Conservation (phyloP, 2,797 vertebrate species). For the Oreonectes daqikongensis region DNA sequence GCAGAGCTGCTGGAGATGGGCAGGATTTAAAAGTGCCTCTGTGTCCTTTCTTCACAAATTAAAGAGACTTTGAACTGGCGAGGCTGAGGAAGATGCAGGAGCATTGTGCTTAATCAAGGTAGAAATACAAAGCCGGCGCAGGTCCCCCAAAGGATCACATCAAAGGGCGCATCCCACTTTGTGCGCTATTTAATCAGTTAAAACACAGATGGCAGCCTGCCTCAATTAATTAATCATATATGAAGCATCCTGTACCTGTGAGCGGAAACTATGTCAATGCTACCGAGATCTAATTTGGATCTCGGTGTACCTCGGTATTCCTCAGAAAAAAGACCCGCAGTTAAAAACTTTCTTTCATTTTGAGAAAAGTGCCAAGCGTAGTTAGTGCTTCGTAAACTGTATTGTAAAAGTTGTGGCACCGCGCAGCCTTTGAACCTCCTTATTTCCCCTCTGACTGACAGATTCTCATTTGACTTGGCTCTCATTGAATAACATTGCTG, state of each 20-base stretch:
- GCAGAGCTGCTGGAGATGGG: slow-evolving; percentile 70
- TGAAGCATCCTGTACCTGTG: slow-evolving; percentile 78
- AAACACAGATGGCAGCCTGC: slow-evolving; percentile 85
- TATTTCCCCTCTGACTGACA: slow-evolving; percentile 52
- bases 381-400: slow-evolving; percentile 46
- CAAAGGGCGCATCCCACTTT: slow-evolving; percentile 82
- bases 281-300: slow-evolving; percentile 79
- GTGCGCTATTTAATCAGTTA: slow-evolving; percentile 84
- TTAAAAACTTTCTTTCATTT: slow-evolving; percentile 41
- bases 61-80: slow-evolving; percentile 78
- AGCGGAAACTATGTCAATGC: slow-evolving; percentile 79
- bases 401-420: slow-evolving; percentile 46
- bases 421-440: slow-evolving; percentile 48
- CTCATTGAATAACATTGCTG: slow-evolving; percentile 42
- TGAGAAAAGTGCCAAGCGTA: slow-evolving; percentile 34
- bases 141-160: slow-evolving; percentile 80
- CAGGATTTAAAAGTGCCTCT: slow-evolving; percentile 75
- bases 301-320: slow-evolving; percentile 55
- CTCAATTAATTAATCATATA: slow-evolving; percentile 84
- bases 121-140: slow-evolving; percentile 75
- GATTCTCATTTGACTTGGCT: slow-evolving; percentile 51
- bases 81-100: slow-evolving; percentile 67
- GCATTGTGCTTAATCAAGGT: slow-evolving; percentile 82
- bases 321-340: slow-evolving; percentile 14
- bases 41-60: slow-evolving; percentile 77